These are phyloP conservation scores for Rhea pennata DNA, from an alignment of 2,113 vertebrate genomes.

Conservation along the genomic window DNA sequence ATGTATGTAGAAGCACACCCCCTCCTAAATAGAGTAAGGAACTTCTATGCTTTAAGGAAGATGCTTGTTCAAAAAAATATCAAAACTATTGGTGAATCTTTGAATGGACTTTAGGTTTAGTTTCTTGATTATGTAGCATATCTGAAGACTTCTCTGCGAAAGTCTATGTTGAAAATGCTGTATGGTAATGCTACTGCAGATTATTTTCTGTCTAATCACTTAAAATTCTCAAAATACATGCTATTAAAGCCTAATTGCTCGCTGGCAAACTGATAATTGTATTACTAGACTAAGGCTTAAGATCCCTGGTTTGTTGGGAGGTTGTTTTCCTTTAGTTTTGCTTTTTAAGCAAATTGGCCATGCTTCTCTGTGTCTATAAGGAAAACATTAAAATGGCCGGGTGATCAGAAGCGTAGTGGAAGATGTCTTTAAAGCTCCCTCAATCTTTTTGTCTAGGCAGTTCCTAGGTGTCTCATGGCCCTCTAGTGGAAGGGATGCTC, in stretches of 20 bases:
- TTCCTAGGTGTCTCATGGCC: slow-evolving; percentile 77
- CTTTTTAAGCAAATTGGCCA: slow-evolving; percentile 38
- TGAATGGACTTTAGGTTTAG: neutral
- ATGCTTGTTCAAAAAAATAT: neutral
- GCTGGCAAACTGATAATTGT: slow-evolving; percentile 12
- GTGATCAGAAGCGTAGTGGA: slow-evolving; percentile 52
- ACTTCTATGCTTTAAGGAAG: neutral
- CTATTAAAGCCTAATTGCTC: slow-evolving; percentile 4
- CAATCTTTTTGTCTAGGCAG: slow-evolving; percentile 79
- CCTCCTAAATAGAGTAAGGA: neutral
- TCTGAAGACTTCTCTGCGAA: neutral
- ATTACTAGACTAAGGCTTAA: neutral
- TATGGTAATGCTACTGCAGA: neutral
- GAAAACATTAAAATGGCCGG: slow-evolving; percentile 43
- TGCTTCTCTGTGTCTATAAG: slow-evolving; percentile 41
- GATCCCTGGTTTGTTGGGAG: neutral
- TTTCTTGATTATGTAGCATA: slow-evolving; percentile 28
- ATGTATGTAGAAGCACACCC: neutral
- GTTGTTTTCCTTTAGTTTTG: neutral
- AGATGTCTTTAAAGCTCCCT: slow-evolving; percentile 75
- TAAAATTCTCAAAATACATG: neutral
- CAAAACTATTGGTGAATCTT: neutral
- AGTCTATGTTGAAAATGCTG: neutral
- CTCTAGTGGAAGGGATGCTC: slow-evolving; percentile 79
- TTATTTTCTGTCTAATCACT: neutral